These are phyloP conservation scores for Brachyhypopomus occidentalis DNA, from an alignment of 2,113 vertebrate genomes.

Conservation along the genomic window DNA sequence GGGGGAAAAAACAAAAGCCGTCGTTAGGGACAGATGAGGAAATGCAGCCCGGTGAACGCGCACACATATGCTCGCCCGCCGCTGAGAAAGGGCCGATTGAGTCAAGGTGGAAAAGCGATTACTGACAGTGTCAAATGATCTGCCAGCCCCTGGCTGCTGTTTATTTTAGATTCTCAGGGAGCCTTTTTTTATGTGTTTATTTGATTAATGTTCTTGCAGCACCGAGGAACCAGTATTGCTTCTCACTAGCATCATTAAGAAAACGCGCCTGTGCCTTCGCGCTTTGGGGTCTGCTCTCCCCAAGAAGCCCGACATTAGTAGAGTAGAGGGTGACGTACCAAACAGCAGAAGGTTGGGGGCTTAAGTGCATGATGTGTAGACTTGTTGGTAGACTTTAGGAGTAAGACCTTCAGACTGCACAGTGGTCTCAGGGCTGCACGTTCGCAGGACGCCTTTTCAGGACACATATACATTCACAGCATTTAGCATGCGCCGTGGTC, in stretches of 20 bases:
- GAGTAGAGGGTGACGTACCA: too few relatives aligned
- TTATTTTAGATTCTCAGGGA: background rate
- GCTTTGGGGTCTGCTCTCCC: background rate
- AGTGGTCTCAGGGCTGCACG: too few relatives aligned
- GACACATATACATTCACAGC: too few relatives aligned
- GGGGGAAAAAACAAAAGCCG: background rate
- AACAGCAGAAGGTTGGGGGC: too few relatives aligned
- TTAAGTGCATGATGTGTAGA: too few relatives aligned
- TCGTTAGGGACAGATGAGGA: slow-evolving; percentile 34
- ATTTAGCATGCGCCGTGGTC: too few relatives aligned
- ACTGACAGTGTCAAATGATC: slow-evolving; percentile 13
- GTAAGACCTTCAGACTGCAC: too few relatives aligned
- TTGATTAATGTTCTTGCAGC: background rate
- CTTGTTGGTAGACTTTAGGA: too few relatives aligned
- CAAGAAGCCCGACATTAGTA: too few relatives aligned
- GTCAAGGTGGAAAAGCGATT: slow-evolving; percentile 36
- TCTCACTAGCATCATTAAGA: background rate
- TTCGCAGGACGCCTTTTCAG: too few relatives aligned
- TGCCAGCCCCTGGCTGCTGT: background rate
- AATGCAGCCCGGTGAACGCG: slow-evolving; percentile 27
- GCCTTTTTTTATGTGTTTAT: background rate
- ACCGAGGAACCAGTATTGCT: background rate
- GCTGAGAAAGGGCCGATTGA: slow-evolving; percentile 1
- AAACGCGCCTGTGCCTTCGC: background rate
- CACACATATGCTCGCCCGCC: slow-evolving; percentile 18